A percentile compares a stretch with the other conserved stretches of the same genome.
phyloP scores from a whole-genome alignment of 2,888 invertebrate genomes.

The Ferdinandea cuprea region DNA sequence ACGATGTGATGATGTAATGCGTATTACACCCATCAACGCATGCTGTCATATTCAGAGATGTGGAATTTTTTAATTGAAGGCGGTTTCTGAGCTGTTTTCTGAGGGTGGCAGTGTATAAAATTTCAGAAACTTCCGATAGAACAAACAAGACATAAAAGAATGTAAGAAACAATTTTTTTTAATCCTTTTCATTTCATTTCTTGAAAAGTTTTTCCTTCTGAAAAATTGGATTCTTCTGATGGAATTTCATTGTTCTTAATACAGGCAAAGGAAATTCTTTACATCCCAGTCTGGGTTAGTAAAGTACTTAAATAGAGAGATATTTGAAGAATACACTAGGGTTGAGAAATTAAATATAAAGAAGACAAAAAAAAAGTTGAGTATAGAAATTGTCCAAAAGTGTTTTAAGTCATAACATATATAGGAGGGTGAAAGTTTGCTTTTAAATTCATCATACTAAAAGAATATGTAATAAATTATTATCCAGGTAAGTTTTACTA shows the following conservation, averaged over 20 bases:
- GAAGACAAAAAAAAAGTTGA: no score
- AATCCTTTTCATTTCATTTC: constrained; percentile 24
- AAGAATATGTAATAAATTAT: no score
- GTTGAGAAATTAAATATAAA: no score
- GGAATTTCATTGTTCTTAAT: constrained; percentile 37
- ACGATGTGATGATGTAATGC: constrained; percentile 46
- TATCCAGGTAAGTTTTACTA: no score
- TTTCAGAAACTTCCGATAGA: constrained; percentile 35
- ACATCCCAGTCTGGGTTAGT: background rate
- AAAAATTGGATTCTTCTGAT: constrained; percentile 7
- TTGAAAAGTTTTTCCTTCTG: constrained; percentile 15
- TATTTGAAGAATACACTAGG: no score
- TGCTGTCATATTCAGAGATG: constrained; percentile 50
- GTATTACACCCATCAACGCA: constrained; percentile 55
- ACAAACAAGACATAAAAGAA: constrained; percentile 8
- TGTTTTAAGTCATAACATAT: no score
- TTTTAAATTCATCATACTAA: no score
- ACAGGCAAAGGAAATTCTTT: background rate
- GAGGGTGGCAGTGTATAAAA: constrained; percentile 20
- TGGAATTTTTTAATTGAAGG: constrained; percentile 63
- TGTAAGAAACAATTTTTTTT: constrained; percentile 9
- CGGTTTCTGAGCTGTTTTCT: constrained; percentile 12
- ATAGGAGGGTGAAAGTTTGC: no score
- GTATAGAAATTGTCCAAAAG: no score
- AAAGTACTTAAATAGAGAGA: background rate